Percentiles rank a stretch among this genome's conserved stretches.
phyloP scores from a whole-genome alignment of 1,140 invertebrate genomes.

The Laupala kohalensis region DNA sequence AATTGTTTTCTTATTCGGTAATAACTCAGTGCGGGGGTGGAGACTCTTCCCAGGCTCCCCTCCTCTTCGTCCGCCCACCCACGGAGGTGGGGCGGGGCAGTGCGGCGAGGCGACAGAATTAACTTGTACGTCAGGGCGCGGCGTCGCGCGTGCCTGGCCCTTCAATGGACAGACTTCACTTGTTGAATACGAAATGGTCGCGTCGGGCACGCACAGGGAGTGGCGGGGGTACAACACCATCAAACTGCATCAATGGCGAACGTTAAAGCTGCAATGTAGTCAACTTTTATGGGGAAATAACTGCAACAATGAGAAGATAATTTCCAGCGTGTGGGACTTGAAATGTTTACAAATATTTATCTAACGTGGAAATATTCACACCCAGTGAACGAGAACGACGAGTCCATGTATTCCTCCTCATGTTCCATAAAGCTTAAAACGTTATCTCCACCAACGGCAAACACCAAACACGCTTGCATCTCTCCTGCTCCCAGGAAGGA shows the following conservation, averaged over 20 bases:
- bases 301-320: neutral
- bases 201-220: neutral
- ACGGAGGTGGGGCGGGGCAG: too few species aligned
- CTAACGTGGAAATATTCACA: neutral
- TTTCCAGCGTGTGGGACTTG: neutral
- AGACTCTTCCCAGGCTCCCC: too few species aligned
- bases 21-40: neutral
- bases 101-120: neutral
- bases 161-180: neutral
- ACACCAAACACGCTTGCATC: too few species aligned
- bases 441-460: neutral
- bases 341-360: neutral
- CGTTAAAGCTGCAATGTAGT: neutral
- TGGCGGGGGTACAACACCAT: neutral
- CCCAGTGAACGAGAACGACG: neutral
- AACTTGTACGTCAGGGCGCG: neutral
- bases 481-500: too few species aligned
- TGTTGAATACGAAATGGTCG: neutral
- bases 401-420: neutral
- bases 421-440: neutral
- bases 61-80: neutral
- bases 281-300: neutral
- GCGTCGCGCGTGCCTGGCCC: neutral
- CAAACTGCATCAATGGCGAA: neutral
- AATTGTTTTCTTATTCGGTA: neutral